These are phyloP conservation scores for Aphidius gifuensis DNA, from an alignment of 1,140 invertebrate genomes.

Conservation along the genomic window DNA sequence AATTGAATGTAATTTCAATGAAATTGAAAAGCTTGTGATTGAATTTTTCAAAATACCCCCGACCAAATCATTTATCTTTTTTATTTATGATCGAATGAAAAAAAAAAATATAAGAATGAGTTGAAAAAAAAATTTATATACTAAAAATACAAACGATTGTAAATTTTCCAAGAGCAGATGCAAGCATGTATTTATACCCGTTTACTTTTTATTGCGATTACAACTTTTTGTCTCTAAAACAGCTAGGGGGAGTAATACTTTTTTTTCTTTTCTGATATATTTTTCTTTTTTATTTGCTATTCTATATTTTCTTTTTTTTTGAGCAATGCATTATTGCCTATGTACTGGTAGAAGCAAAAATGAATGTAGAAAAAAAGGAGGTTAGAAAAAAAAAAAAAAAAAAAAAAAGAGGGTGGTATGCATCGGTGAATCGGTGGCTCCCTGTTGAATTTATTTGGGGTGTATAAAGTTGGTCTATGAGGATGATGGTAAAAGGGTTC, in stretches of 20 bases:
- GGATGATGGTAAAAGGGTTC: conserved; percentile 36
- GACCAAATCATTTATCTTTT: too few relatives aligned
- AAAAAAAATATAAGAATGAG: too few relatives aligned
- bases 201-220: conserved; percentile 12
- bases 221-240: conserved; percentile 7
- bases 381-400: conserved; percentile 10
- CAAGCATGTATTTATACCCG: neutral
- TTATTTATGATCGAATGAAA: too few relatives aligned
- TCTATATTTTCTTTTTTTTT: conserved; percentile 1
- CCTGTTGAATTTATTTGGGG: conserved; percentile 22
- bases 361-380: conserved; percentile 21
- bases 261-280: conserved; percentile 4
- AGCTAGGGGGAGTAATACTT: conserved; percentile 11
- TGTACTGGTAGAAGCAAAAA: conserved; percentile 20
- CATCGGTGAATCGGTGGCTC: conserved; percentile 28
- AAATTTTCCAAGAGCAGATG: conserved; percentile 11
- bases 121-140: neutral
- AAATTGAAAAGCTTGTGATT: too few relatives aligned
- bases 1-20: too few relatives aligned
- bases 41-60: too few relatives aligned
- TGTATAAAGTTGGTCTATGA: conserved; percentile 25
- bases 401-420: conserved; percentile 30
- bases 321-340: conserved; percentile 22
- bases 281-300: neutral
- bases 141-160: neutral